These are phyloP conservation scores for Frankliniella intonsa DNA, from an alignment of 2,888 invertebrate genomes.

Conservation along the genomic window DNA sequence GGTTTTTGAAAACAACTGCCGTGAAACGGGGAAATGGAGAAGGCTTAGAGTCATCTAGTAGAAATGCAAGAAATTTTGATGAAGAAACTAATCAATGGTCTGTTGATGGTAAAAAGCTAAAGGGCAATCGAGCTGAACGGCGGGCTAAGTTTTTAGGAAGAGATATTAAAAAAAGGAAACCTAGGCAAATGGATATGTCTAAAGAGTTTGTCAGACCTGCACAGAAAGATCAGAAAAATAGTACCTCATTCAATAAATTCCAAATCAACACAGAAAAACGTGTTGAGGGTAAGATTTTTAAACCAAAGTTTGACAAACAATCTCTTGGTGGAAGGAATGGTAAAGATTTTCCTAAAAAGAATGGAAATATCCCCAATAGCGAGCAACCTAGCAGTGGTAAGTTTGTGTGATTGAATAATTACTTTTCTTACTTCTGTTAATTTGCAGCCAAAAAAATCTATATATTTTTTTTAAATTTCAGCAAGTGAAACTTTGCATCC, in stretches of 20 bases:
- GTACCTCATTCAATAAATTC: not conserved
- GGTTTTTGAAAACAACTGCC: not conserved
- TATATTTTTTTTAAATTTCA: not conserved
- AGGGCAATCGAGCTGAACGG: not conserved
- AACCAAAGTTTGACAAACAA: not conserved
- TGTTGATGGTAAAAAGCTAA: not conserved
- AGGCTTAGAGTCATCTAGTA: not conserved
- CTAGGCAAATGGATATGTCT: not conserved
- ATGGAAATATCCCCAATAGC: not conserved
- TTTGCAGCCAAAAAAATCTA: not conserved
- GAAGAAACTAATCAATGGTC: not conserved
- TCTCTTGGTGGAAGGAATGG: not conserved
- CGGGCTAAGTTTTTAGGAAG: not conserved
- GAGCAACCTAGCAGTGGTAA: not conserved
- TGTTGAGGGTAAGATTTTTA: not conserved
- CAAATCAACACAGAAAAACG: not conserved
- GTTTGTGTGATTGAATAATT: not conserved
- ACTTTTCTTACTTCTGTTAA: too few relatives aligned
- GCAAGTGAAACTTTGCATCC: slow-evolving; percentile 14
- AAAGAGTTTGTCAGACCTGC: not conserved
- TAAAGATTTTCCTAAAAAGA: not conserved
- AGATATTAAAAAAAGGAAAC: not conserved
- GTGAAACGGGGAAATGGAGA: not conserved
- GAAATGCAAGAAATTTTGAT: too few relatives aligned
- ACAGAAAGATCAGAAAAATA: not conserved